Base-by-base conservation (phyloP, 2,888 invertebrate genomes). In the Plebejus anna region DNA sequence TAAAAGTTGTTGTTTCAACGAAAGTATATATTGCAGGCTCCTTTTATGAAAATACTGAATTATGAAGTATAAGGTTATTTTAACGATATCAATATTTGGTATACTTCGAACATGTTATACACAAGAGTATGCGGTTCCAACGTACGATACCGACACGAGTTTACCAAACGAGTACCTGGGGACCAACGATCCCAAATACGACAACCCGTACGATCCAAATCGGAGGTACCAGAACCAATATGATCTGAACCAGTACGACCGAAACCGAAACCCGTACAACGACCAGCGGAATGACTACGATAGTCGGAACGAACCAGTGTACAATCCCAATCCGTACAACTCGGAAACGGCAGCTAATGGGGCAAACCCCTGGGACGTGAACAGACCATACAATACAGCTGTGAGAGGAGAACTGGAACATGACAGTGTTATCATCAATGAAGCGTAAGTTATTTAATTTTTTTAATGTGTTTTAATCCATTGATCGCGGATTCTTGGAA, bases 391-490 rank as follows among this genome's bases (percentile, higher is more conserved):
- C 72, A 81, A 83, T 61, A 84, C 86, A 51, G 83, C 90, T 2
- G 88, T 81, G 77, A 88, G 87, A 76, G 83, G 84, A 13, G 84
- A 89, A 13, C 77, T 93, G 73, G 94, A 94, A 77, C 88, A 91
- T 81, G 94, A 94, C 47, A 94, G 90, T 84, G 87, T 94, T 71
- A 94, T 95, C 66, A 94, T 95, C 70, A 93, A 92, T 86, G 94
- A 95, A 84, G 94, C 95, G 95, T 95, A 86, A 94, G 94, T 77
- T 42, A 77, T 32, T 32, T 32, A 32, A 32, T 32, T 32, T 32
- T 32, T 32, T 32, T 32, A 32, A 32, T 32, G 32, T 32, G 32
- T 32, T 32, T 32, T 32, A 22, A 32, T 32, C 32, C 32, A 2
- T 32, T 2, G 32, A 32, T 32, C 1, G 2, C 32, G 32, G 32